phyloP scores from a whole-genome alignment of 2,797 vertebrate genomes.

The Eremophila alpestris region DNA sequence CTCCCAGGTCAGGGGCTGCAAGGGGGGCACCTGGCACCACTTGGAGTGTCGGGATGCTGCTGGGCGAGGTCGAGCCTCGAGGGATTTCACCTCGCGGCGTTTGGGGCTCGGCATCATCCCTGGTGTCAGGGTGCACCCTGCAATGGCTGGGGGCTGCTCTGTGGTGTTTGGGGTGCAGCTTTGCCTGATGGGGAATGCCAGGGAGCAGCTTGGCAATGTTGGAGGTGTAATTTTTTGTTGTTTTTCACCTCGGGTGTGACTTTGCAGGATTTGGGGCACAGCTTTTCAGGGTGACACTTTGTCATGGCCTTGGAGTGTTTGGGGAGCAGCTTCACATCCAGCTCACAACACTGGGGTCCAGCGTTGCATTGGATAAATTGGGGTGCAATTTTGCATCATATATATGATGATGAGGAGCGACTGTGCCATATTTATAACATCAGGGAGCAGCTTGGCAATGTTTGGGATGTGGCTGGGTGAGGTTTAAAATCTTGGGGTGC shows the following conservation, averaged over 20 bases:
- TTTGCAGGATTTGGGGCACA: background rate
- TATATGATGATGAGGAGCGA: background rate
- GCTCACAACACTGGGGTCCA: background rate
- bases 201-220: background rate
- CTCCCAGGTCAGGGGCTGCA: conserved; percentile 85
- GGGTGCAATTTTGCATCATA: background rate
- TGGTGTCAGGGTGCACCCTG: background rate
- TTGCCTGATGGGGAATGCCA: background rate
- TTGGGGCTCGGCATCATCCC: accelerated
- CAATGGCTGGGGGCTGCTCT: accelerated
- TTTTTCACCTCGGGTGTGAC: accelerated
- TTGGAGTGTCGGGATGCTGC: background rate
- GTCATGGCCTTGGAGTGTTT: accelerated
- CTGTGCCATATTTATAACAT: background rate
- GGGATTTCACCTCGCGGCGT: accelerated
- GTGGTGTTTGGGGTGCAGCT: background rate
- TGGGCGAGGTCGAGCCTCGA: background rate
- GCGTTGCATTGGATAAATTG: accelerated
- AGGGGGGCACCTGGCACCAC: background rate
- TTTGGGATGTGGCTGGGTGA: background rate
- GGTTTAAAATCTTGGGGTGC: background rate
- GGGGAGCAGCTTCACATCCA: accelerated
- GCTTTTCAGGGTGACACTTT: background rate
- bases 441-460: background rate
- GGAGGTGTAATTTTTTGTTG: background rate